A percentile compares a stretch with the other conserved stretches of the same genome.
Evolutionary conservation across 2,888 invertebrate species (phyloP).

Genomic region (Polietes domitor): DNA sequence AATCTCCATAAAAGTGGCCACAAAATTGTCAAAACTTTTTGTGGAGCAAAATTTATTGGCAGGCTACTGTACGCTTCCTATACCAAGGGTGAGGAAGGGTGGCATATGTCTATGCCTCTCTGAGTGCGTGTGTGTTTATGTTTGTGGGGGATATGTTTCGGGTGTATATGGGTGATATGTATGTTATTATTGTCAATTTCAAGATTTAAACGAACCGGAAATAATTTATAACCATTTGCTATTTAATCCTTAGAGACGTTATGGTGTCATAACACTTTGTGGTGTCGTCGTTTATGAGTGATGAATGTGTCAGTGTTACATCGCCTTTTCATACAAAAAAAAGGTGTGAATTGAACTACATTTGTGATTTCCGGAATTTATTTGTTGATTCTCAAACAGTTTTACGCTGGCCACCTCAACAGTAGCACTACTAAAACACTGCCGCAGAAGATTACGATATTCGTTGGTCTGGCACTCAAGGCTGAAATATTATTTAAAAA

Average conservation of each 20-base stretch:
- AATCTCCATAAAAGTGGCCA: background rate
- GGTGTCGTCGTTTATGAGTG: conserved; percentile 1
- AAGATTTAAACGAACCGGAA: conserved; percentile 12
- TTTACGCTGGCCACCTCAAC: conserved; percentile 69
- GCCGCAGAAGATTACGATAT: conserved; percentile 59
- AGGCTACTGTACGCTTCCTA: background rate
- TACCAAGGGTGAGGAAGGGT: background rate
- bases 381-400: conserved; percentile 29
- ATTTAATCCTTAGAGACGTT: conserved; percentile 28
- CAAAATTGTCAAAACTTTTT: too few relatives aligned
- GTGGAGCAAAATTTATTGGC: too few relatives aligned
- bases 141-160: background rate
- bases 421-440: conserved; percentile 64
- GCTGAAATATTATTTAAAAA: conserved; percentile 55
- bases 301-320: background rate
- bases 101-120: background rate
- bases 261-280: conserved; percentile 8
- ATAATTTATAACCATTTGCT: conserved; percentile 28
- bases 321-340: background rate
- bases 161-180: conserved; percentile 20
- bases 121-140: background rate
- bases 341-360: conserved; percentile 5
- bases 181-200: conserved; percentile 30
- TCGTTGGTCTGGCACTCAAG: conserved; percentile 54
- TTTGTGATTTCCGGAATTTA: background rate